Evolutionary conservation across 2,113 vertebrate species (phyloP).

Genomic region (Zosterops pallidus): DNA sequence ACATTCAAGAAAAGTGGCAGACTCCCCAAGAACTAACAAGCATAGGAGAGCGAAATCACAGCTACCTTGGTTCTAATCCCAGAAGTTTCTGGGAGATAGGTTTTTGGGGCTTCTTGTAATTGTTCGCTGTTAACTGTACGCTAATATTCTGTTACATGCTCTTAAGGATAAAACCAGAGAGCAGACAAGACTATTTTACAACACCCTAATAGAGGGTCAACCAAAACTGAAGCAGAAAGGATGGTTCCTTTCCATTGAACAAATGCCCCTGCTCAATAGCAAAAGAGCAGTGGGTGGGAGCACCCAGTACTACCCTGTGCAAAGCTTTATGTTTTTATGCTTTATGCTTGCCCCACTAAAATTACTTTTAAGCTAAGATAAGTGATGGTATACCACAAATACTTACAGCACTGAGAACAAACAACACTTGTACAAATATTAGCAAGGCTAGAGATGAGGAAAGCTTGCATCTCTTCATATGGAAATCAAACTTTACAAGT

Average conservation of each 20-base stretch:
- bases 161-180: background rate
- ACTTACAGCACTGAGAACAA: background rate
- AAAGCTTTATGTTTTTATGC: background rate
- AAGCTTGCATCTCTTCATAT: background rate
- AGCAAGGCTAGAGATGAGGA: background rate
- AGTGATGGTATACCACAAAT: background rate
- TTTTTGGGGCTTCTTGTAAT: background rate
- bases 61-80: background rate
- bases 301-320: background rate
- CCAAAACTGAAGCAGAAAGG: background rate
- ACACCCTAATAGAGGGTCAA: background rate
- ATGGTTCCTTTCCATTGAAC: background rate
- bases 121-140: background rate
- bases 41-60: background rate
- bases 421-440: background rate
- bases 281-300: background rate
- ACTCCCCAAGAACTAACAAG: background rate
- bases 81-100: background rate
- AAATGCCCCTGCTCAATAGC: background rate
- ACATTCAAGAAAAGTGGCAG: background rate
- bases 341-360: background rate
- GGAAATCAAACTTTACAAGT: background rate
- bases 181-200: background rate
- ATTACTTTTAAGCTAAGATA: background rate
- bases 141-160: background rate